Conservation (phyloP, 2,113 vertebrate genomes). For the Notiomystis cincta region DNA sequence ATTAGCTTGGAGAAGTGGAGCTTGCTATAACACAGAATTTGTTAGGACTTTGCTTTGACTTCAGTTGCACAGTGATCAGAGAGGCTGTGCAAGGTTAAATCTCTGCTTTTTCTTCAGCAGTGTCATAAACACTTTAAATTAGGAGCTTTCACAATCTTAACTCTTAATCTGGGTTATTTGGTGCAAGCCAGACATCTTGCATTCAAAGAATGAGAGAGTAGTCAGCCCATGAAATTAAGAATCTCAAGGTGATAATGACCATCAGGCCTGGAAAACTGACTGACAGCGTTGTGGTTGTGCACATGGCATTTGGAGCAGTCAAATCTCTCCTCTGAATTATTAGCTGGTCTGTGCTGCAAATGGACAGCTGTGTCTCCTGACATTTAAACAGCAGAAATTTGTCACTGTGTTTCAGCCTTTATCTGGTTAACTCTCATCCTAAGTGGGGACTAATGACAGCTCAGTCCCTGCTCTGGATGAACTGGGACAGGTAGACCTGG, state of each 20-base stretch:
- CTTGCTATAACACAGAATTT: background rate
- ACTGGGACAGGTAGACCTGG: background rate
- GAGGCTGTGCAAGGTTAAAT: background rate
- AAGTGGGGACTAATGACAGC: background rate
- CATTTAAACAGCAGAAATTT: background rate
- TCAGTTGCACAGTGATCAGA: background rate
- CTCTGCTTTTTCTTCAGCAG: background rate
- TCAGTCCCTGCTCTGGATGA: background rate
- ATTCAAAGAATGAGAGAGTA: background rate
- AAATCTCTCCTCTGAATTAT: background rate
- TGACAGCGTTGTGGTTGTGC: accelerated
- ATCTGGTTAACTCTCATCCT: background rate
- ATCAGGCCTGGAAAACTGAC: background rate
- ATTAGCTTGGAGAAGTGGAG: background rate
- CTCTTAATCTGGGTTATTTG: background rate
- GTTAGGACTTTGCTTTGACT: background rate
- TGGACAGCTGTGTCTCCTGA: background rate
- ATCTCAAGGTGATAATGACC: background rate
- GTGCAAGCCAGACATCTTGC: background rate
- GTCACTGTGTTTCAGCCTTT: background rate
- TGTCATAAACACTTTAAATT: background rate
- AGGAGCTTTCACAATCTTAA: background rate
- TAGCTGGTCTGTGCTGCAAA: background rate
- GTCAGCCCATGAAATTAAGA: background rate
- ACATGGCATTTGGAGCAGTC: accelerated